These are phyloP conservation scores for Drosophila lowei DNA, from an alignment of 1,140 invertebrate species.

Conservation along the genomic window DNA sequence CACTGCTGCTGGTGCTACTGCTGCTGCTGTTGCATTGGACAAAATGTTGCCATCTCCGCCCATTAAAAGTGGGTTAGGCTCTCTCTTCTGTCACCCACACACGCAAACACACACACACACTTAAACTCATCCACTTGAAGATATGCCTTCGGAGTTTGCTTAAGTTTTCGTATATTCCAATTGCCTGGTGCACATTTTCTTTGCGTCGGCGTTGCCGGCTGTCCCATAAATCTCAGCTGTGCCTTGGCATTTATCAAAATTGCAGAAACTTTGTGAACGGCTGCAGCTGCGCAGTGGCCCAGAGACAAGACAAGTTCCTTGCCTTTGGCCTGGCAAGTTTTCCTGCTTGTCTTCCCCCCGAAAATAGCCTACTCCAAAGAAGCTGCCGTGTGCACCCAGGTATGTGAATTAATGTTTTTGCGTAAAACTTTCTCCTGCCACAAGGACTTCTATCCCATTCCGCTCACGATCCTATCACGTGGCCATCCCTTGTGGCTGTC, in stretches of 20 bases:
- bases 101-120: slow-evolving; percentile 2
- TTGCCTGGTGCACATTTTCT: slow-evolving; percentile 38
- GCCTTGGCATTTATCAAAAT: slow-evolving; percentile 66
- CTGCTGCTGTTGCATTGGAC: slow-evolving; percentile 44
- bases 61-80: slow-evolving; percentile 73
- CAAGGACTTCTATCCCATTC: background rate
- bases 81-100: background rate
- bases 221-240: slow-evolving; percentile 69
- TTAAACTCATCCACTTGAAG: slow-evolving; percentile 7
- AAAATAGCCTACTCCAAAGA: slow-evolving; percentile 40
- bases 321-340: slow-evolving; percentile 41
- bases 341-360: slow-evolving; percentile 34
- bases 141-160: slow-evolving; percentile 17
- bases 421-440: too few relatives aligned
- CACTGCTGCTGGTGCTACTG: slow-evolving; percentile 35
- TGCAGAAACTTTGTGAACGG: slow-evolving; percentile 52
- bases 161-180: slow-evolving; percentile 23
- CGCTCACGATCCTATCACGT: slow-evolving; percentile 12
- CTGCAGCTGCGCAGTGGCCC: slow-evolving; percentile 64
- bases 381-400: too few relatives aligned
- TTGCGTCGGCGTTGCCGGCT: slow-evolving; percentile 46
- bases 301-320: slow-evolving; percentile 38
- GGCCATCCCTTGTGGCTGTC: slow-evolving; percentile 4
- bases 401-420: too few relatives aligned
- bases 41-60: slow-evolving; percentile 45